Base-by-base conservation (phyloP, 2,113 vertebrate species). In the Equus przewalskii region DNA sequence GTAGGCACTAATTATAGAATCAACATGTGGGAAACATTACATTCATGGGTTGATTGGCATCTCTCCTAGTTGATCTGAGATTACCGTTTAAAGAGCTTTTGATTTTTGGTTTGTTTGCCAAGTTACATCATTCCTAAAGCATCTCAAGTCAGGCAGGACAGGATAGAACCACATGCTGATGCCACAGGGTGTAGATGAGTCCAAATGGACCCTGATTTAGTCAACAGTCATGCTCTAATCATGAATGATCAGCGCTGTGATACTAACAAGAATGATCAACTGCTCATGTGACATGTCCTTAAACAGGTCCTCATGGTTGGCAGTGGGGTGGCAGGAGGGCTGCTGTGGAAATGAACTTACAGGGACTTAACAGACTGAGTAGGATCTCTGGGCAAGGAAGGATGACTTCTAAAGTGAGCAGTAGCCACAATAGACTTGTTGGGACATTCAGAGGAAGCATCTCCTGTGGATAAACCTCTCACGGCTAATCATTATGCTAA, bases 61-160 rank as follows among this genome's bases (percentile, higher is more conserved):
- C 5, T 36, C 16, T 67, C 1, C 51, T 64, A 75, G 87, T 56
- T 92, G 41, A 84, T 76, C 58, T 67, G 73, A 92, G 93, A 86
- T 94, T 82, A 73, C 41, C 51, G 95, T 81, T 73, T 80, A 92
- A 96, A 94, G 87, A 30, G 6, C 11, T 81, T 97, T 80, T 69
- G 49, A 84, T 82, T 97, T 84, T 75, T 41, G 28, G 69, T 91
- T 96, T 22, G 12, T 54, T 92, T 97, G 75, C 62, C 64, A 93
- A 95, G 76, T 96, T 58, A 75, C 24, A 64, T 86, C 64, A 91
- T 93, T 88, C 19, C 24, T 89, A 56, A 86, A 80, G 46, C 18
- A 33, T 95, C 46, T 95, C 9, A 36, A 70, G 46, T 60, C 62
- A 91, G 73, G 49, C 44, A 78, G 72, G 78, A 65, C 26, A 54